Base-by-base conservation (phyloP, 1,140 invertebrate genomes). In the Pachyrhynchus sulphureomaculatus region DNA sequence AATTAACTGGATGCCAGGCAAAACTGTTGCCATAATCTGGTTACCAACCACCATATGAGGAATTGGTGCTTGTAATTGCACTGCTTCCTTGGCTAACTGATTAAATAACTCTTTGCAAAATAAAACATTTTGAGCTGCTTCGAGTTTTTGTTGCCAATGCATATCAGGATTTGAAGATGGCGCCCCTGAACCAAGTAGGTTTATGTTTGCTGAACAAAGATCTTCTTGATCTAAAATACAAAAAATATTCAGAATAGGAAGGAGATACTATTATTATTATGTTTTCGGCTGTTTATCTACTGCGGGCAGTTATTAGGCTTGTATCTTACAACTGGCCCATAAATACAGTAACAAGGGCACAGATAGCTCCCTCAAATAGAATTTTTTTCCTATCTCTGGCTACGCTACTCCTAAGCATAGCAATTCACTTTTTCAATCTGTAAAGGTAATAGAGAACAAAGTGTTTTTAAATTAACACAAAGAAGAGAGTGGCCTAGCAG, bases 41-140 rank as follows among this genome's bases (percentile, higher is more conserved):
- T 97, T 98, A 39, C 93, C 94, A 44, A 97, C 92, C 23, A 98
- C 95, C 83, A 98, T 91, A 72, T 97, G 95, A 6, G 95, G 95
- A 72, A 98, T 95, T 0, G 90, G 88, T 2, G 92, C 89, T 71
- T 95, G 90, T 1, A 96, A 76, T 68, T 96, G 91, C 3, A 98
- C 94, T 0, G 96, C 95, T 77, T 98, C 95, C 61, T 92, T 88
- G 0, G 95, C 95, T 26, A 99, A 79, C 73, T 97, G 91, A 61
- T 92, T 91, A 75, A 99, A 98, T 2, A 98, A 76, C 78, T 99
- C 96, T 80, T 98, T 98, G 76, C 95, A 98, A 78, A 97, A 99
- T 2, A 98, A 78, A 24, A 98, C 95, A 79, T 98, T 98, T 73
- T 99, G 96, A 0, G 95, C 95, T 1, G 91, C 91, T 77, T 98